Conservation (phyloP, 2,888 invertebrate species). For the Villa cingulata region DNA sequence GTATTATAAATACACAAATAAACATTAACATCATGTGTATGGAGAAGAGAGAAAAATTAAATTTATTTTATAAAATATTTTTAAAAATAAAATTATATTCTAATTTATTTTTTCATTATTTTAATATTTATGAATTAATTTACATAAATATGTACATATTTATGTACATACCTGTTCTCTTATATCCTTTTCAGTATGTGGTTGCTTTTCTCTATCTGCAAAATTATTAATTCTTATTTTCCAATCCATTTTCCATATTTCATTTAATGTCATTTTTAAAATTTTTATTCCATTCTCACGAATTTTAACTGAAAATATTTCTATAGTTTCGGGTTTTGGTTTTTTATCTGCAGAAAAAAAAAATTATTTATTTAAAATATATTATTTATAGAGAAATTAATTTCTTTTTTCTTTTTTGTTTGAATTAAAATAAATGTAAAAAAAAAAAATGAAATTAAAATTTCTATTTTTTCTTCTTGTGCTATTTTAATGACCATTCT, state of each 20-base stretch:
- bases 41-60: too few species aligned
- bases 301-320: constrained; percentile 47
- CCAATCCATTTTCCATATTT: constrained; percentile 55
- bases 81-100: too few species aligned
- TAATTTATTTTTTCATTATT: too few species aligned
- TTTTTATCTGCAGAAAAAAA: constrained; percentile 47
- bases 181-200: constrained; percentile 53
- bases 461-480: too few species aligned
- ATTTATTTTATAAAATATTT: too few species aligned
- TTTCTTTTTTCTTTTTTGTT: too few species aligned
- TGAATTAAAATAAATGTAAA: too few species aligned
- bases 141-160: neutral
- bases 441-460: too few species aligned
- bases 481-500: too few species aligned
- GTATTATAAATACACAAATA: too few species aligned
- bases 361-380: constrained; percentile 14
- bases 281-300: constrained; percentile 43
- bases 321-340: constrained; percentile 57
- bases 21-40: too few species aligned
- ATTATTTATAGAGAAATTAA: too few species aligned
- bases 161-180: constrained; percentile 45
- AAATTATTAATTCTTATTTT: constrained; percentile 59
- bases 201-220: constrained; percentile 53
- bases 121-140: neutral
- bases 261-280: constrained; percentile 45